Percentiles rank a stretch among this genome's conserved stretches.
phyloP scores from a whole-genome alignment of 2,888 invertebrate species.

The Ethmia dodecea region DNA sequence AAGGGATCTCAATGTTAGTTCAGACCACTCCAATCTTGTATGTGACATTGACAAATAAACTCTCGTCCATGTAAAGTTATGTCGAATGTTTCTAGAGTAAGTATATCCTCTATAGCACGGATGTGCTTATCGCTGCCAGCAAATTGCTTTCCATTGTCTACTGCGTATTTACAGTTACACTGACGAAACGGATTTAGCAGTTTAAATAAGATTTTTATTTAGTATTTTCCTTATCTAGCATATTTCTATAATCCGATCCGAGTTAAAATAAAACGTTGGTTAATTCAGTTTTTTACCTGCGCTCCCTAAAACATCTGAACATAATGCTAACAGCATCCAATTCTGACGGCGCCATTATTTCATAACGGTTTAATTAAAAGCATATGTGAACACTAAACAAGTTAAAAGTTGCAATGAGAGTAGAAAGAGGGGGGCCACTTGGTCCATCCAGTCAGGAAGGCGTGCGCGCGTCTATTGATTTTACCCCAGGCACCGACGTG shows the following conservation, averaged over 20 bases:
- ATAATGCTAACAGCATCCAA: too few relatives aligned
- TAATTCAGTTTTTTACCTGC: too few relatives aligned
- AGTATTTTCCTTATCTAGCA: too few relatives aligned
- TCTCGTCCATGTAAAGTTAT: neutral
- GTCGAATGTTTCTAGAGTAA: conserved; percentile 4
- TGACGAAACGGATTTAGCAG: too few relatives aligned
- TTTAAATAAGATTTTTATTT: too few relatives aligned
- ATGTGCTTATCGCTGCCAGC: conserved; percentile 6
- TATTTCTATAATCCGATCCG: too few relatives aligned
- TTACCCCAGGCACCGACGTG: conserved; percentile 34
- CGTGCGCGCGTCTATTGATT: conserved; percentile 74
- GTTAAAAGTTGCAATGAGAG: conserved; percentile 40
- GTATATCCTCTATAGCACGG: too few relatives aligned
- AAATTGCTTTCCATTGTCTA: conserved; percentile 12
- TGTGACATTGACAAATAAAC: conserved; percentile 7
- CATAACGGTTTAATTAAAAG: conserved; percentile 22
- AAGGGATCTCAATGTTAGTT: neutral
- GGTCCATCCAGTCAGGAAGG: conserved; percentile 17
- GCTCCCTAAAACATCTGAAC: too few relatives aligned
- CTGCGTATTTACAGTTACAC: too few relatives aligned
- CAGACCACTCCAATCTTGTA: neutral
- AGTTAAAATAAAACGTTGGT: too few relatives aligned
- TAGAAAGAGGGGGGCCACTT: conserved; percentile 17
- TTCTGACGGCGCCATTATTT: neutral
- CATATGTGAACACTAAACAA: conserved; percentile 32